Percentiles rank a stretch among this genome's conserved stretches.
Evolutionary conservation across 2,113 vertebrate species (phyloP).

Genomic region (Lota lota): DNA sequence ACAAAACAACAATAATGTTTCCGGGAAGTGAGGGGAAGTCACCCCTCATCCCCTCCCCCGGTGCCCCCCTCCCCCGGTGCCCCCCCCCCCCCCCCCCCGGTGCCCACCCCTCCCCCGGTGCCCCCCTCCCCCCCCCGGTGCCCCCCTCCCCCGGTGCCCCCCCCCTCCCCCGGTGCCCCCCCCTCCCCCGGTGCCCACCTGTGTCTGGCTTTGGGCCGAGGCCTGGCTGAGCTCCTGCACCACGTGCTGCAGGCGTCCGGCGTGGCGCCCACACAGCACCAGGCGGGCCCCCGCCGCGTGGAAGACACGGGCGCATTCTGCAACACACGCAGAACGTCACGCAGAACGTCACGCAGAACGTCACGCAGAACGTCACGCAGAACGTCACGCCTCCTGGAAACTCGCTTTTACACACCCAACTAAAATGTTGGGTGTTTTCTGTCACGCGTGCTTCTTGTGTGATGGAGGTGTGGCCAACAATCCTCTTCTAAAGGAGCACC

Average conservation of each 20-base stretch:
- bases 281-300: constrained; percentile 83
- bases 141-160: not conserved
- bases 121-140: no score
- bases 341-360: no score
- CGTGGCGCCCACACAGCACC: constrained; percentile 87
- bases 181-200: constrained; percentile 41
- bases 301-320: constrained; percentile 91
- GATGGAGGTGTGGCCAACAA: no score
- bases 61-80: not conserved
- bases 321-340: not conserved
- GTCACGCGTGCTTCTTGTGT: no score
- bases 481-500: no score
- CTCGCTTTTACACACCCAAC: no score
- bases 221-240: constrained; percentile 72
- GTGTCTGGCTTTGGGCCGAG: constrained; percentile 13
- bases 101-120: constrained; percentile 33
- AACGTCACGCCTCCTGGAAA: no score
- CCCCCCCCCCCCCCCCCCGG: not conserved
- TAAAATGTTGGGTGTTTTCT: no score
- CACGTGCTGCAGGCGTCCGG: constrained; percentile 76
- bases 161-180: not conserved
- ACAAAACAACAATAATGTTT: no score
- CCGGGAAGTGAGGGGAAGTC: no score
- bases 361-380: no score
- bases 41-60: no score